A percentile compares a stretch with the other conserved stretches of the same genome.
phyloP scores from a whole-genome alignment of 2,888 invertebrate genomes.

The Hipparchia semele region DNA sequence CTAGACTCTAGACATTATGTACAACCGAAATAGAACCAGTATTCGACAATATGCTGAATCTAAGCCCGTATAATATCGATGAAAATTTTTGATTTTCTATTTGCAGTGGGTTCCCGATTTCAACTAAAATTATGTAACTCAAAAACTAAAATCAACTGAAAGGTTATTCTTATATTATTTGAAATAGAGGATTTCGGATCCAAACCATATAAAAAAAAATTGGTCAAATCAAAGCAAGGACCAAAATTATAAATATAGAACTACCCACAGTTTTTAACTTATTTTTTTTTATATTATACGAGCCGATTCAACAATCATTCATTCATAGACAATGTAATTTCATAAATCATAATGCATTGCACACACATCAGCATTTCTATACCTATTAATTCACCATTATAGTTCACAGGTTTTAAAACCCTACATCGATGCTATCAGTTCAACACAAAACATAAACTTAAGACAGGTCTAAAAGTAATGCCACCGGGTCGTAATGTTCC shows the following conservation, averaged over 20 bases:
- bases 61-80: not conserved
- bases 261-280: too few relatives aligned
- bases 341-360: conserved; percentile 50
- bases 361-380: conserved; percentile 60
- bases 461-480: not conserved
- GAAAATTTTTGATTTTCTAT: not conserved
- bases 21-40: not conserved
- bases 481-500: conserved; percentile 39
- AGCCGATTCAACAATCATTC: conserved; percentile 8
- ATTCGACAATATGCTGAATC: conserved; percentile 8
- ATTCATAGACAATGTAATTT: not conserved
- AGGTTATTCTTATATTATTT: too few relatives aligned
- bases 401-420: conserved; percentile 18
- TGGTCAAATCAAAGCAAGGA: too few relatives aligned
- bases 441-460: not conserved
- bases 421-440: conserved; percentile 23
- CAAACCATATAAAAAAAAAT: too few relatives aligned
- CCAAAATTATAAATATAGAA: too few relatives aligned
- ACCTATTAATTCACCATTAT: conserved; percentile 35
- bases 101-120: not conserved
- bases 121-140: too few relatives aligned
- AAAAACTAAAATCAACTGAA: too few relatives aligned
- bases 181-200: too few relatives aligned
- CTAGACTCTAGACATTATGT: too few relatives aligned
- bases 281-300: not conserved